Conservation (phyloP, 2,888 invertebrate species). For the Taenaris catops region DNA sequence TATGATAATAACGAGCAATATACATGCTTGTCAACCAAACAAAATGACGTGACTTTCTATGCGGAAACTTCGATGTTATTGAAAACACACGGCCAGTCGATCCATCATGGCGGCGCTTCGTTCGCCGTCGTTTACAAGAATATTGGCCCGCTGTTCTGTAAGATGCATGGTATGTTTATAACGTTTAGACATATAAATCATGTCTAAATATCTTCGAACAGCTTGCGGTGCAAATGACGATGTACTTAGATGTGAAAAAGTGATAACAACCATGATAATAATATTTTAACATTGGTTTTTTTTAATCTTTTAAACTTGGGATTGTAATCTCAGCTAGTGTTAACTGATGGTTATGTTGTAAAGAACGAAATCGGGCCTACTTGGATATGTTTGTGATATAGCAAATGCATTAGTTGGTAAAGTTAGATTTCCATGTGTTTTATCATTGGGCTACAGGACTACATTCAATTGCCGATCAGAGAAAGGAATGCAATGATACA, state of each 20-base stretch:
- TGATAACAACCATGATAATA: neutral
- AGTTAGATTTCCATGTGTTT: no score
- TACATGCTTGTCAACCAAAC: slow-evolving; percentile 22
- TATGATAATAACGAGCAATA: slow-evolving; percentile 26
- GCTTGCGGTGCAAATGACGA: slow-evolving; percentile 18
- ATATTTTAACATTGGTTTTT: no score
- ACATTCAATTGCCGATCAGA: no score
- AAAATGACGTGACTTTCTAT: slow-evolving; percentile 36
- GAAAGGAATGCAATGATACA: no score
- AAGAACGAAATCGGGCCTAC: no score
- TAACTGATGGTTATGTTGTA: no score
- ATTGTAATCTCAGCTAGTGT: no score
- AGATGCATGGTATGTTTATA: slow-evolving; percentile 22
- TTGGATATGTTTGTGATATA: no score
- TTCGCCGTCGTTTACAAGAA: slow-evolving; percentile 25
- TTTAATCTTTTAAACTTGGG: no score
- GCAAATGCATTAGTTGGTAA: no score
- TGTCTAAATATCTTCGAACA: slow-evolving; percentile 19
- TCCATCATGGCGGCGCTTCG: slow-evolving; percentile 28
- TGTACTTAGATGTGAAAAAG: neutral
- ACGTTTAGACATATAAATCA: slow-evolving; percentile 23
- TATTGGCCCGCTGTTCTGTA: slow-evolving; percentile 24
- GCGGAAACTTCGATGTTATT: slow-evolving; percentile 32
- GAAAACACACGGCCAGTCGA: slow-evolving; percentile 26
- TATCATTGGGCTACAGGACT: no score